Base-by-base conservation (phyloP, 2,113 vertebrate genomes). In the Thymallus thymallus region DNA sequence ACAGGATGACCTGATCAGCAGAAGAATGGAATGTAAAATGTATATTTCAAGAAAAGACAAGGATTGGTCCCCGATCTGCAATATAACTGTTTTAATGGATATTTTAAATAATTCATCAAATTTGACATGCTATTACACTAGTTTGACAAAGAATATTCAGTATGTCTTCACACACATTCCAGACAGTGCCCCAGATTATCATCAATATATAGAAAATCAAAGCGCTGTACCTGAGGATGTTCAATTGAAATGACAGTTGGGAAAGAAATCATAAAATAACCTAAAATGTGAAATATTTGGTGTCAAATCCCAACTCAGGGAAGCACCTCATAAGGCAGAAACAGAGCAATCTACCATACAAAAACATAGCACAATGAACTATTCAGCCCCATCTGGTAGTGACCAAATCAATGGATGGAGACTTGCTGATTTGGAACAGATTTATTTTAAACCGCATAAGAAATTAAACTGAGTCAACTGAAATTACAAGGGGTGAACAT, bases 71-170 rank as follows among this genome's bases (percentile, higher is more conserved):
- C 35, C 32, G 71, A 72, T n/a, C 74, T 68, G 66, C 22, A 26
- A 62, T 62, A 29, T 1, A 30, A 79, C 65, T 79, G 76, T 80
- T 88, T 89, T 87, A 90, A 89, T 90, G 80, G 77, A 79, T 85
- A 80, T 83, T 84, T 82, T 84, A 41, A 84, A 35, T n/a, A n/a
- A n/a, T n/a, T n/a, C n/a, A 66, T 18, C 26, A 20, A 26, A 32
- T 41, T 4, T 81, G 78, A 84, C 30, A 35, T 83, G 61, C 68
- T 18, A 48, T 66, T 35, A 20, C 26, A 20, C 30, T 66, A 32
- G 64, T 66, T 66, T 84, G 82, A 82, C 58, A 35, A 72, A 46
- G 79, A 86, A 85, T 66, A 71, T 29, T 20, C 18, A 0, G 14
- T 48, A 14, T 0, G 66, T 68, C 68, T 81, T 71, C 78, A 75